Percentiles rank a stretch among this genome's conserved stretches.
Evolutionary conservation across 2,113 vertebrate species (phyloP).

Genomic region (Erinaceus europaeus): DNA sequence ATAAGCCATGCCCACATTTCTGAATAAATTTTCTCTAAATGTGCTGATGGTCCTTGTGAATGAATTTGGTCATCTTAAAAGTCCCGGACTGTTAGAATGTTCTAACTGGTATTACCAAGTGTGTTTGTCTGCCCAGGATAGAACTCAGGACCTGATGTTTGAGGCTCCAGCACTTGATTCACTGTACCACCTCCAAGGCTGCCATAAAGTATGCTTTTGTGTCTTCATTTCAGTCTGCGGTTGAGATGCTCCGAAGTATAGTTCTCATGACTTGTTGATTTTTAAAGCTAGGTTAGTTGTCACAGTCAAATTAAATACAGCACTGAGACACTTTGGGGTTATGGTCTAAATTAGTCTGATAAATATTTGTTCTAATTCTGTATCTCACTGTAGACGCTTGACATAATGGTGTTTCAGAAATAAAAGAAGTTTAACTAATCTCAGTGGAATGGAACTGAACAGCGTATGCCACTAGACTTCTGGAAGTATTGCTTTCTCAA

Average conservation of each 20-base stretch:
- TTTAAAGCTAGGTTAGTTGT: neutral
- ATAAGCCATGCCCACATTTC: too few relatives aligned
- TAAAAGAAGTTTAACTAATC: neutral
- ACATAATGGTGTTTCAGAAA: neutral
- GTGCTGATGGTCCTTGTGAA: too few relatives aligned
- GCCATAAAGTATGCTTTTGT: neutral
- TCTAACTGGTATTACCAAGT: too few relatives aligned
- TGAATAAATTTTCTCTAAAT: too few relatives aligned
- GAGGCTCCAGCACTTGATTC: too few relatives aligned
- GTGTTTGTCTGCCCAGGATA: too few relatives aligned
- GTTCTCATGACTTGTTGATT: neutral
- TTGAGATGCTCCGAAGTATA: neutral
- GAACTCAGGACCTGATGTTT: too few relatives aligned
- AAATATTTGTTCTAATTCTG: neutral
- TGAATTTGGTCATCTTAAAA: too few relatives aligned
- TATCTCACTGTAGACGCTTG: neutral
- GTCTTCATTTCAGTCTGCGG: neutral
- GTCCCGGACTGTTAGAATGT: too few relatives aligned
- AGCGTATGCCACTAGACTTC: neutral
- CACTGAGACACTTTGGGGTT: conserved; percentile 29
- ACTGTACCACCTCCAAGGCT: too few relatives aligned
- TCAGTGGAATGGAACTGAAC: neutral
- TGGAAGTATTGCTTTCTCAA: neutral
- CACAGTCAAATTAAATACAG: neutral
- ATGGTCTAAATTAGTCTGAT: neutral